A percentile compares a stretch with the other conserved stretches of the same genome.
Conservation (phyloP, 2,113 vertebrate species). For the Enhydra lutris region DNA sequence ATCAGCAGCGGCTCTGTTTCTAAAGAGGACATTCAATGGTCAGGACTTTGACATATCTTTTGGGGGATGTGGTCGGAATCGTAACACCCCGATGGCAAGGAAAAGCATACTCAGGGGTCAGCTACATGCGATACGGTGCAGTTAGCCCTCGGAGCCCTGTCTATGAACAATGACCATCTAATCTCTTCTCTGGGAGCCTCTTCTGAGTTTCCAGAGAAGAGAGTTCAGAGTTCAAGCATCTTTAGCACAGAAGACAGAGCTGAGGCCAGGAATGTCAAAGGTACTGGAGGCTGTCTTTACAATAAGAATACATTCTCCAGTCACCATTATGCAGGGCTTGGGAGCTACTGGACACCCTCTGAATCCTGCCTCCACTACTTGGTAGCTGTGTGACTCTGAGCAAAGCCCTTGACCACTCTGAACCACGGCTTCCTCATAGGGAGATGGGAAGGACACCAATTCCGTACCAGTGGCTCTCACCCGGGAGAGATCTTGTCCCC, state of each 20-base stretch:
- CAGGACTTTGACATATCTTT: not conserved
- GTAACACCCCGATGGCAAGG: not conserved
- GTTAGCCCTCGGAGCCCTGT: not conserved
- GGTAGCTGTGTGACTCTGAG: not conserved
- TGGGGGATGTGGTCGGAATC: not conserved
- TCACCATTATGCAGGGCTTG: not conserved
- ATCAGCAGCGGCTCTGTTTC: not conserved
- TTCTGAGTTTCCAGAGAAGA: not conserved
- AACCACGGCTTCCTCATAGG: not conserved
- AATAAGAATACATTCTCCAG: not conserved
- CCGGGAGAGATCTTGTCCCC: not conserved
- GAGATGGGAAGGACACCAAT: not conserved
- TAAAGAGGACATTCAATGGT: not conserved
- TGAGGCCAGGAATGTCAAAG: not conserved
- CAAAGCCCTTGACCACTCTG: not conserved
- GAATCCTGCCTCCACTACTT: not conserved
- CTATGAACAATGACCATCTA: not conserved
- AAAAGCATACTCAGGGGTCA: not conserved
- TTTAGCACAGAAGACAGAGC: not conserved
- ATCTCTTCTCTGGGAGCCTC: not conserved
- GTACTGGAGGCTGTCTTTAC: not conserved
- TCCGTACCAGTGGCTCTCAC: not conserved
- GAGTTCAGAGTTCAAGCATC: not conserved
- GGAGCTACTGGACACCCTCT: not conserved
- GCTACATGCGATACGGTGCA: accelerated